Percentiles rank a stretch among this genome's conserved stretches.
Conservation (phyloP, 1,140 invertebrate genomes). For the Helicoverpa zea region DNA sequence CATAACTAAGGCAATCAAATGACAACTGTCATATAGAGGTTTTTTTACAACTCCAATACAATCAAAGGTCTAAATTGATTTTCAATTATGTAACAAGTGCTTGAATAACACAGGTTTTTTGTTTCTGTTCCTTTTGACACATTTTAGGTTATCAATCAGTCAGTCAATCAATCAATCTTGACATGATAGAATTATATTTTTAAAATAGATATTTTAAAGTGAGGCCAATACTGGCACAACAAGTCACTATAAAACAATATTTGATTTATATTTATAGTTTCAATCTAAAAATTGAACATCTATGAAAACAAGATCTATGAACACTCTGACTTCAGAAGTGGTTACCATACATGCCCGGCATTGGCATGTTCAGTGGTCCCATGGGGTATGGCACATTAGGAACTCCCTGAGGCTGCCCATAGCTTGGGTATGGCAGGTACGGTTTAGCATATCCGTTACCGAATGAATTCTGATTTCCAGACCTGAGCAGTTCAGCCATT, state of each 20-base stretch:
- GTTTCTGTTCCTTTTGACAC: neutral
- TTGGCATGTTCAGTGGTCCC: constrained; percentile 88
- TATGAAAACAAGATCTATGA: constrained; percentile 35
- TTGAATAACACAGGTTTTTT: neutral
- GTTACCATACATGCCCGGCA: constrained; percentile 86
- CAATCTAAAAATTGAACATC: constrained; percentile 35
- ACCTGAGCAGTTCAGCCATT: constrained; percentile 92
- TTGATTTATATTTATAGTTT: constrained; percentile 38
- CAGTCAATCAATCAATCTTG: constrained; percentile 8
- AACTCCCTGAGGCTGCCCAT: constrained; percentile 70
- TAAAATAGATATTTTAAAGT: constrained; percentile 26
- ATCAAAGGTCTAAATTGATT: neutral
- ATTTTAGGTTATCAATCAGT: constrained; percentile 36
- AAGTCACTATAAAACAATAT: constrained; percentile 41
- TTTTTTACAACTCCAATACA: too few relatives aligned
- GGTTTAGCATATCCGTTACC: constrained; percentile 78
- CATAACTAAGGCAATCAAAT: neutral
- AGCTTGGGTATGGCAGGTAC: constrained; percentile 80
- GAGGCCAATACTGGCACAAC: constrained; percentile 19
- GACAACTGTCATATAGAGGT: too few relatives aligned
- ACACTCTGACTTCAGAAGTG: constrained; percentile 73
- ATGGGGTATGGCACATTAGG: constrained; percentile 87
- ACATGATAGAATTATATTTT: constrained; percentile 1
- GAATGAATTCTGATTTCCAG: constrained; percentile 68
- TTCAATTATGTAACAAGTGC: neutral